Conservation (phyloP, 2,888 invertebrate species). For the Drosophila fulvimacula region DNA sequence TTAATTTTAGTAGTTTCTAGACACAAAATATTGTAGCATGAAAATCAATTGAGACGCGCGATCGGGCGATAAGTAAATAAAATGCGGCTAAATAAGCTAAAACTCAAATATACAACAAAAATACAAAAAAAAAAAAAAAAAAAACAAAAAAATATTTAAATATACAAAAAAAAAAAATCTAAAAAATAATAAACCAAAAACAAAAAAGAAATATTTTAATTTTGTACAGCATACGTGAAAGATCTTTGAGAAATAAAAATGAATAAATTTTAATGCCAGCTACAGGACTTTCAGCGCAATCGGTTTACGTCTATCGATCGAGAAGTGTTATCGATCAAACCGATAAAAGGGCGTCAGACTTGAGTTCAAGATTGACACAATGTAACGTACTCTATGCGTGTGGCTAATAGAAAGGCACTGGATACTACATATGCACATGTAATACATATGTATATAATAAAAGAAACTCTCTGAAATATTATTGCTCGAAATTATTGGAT, state of each 20-base stretch:
- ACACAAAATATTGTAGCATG: conserved; percentile 80
- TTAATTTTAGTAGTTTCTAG: conserved; percentile 80
- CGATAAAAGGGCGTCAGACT: too few species aligned
- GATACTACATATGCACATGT: too few species aligned
- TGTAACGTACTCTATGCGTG: too few species aligned
- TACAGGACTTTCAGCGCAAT: conserved; percentile 19
- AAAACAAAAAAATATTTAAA: conserved; percentile 10
- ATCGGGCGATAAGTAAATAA: conserved; percentile 70
- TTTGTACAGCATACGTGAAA: conserved; percentile 60
- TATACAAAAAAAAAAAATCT: neutral
- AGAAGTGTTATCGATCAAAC: too few species aligned
- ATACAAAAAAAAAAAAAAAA: neutral
- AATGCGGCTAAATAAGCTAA: conserved; percentile 73
- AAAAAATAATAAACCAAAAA: conserved; percentile 20
- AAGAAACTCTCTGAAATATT: too few species aligned
- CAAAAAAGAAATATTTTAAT: conserved; percentile 45
- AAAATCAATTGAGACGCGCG: conserved; percentile 73
- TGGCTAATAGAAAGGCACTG: too few species aligned
- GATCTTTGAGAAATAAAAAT: conserved; percentile 58
- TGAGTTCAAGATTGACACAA: too few species aligned
- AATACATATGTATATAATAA: too few species aligned
- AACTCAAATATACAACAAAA: conserved; percentile 54
- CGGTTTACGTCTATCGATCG: neutral
- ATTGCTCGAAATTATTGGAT: too few species aligned
- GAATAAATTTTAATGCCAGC: conserved; percentile 33